These are phyloP conservation scores for Quiscalus mexicanus DNA, from an alignment of 2,113 vertebrate genomes.

Conservation along the genomic window DNA sequence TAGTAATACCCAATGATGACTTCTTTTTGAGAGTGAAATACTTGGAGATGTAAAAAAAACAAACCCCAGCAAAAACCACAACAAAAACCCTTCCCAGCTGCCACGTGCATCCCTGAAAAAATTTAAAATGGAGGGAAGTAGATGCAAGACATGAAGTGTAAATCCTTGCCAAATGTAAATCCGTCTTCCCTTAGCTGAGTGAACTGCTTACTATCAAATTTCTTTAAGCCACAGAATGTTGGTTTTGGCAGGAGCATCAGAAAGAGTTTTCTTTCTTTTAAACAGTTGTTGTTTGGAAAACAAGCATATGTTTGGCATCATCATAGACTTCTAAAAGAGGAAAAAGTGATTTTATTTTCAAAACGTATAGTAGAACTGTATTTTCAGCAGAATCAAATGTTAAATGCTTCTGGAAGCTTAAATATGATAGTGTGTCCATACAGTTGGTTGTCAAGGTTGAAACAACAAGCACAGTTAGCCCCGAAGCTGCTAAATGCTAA, in stretches of 20 bases:
- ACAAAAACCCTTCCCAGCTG: neutral
- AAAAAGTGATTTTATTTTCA: slow-evolving; percentile 60
- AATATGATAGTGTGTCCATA: neutral
- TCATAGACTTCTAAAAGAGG: slow-evolving; percentile 48
- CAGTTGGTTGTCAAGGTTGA: neutral
- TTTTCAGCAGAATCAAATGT: slow-evolving; percentile 51
- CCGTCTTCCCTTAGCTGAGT: neutral
- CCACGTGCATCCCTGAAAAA: neutral
- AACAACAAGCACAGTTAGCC: neutral
- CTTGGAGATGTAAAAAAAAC: neutral
- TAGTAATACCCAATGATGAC: neutral
- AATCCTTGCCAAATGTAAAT: slow-evolving; percentile 6
- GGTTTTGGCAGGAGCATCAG: slow-evolving; percentile 71
- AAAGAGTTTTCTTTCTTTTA: slow-evolving; percentile 63
- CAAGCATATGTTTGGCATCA: slow-evolving; percentile 72
- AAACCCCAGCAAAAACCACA: neutral
- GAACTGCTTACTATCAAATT: slow-evolving; percentile 42
- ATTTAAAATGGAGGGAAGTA: neutral
- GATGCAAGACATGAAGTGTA: neutral
- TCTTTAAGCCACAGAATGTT: slow-evolving; percentile 60
- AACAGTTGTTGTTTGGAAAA: slow-evolving; percentile 80
- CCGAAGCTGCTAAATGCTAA: neutral
- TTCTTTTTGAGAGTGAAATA: neutral
- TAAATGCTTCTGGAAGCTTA: slow-evolving; percentile 44
- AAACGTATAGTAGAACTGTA: slow-evolving; percentile 33